Evolutionary conservation across 2,797 vertebrate genomes (phyloP).

Genomic region (Squalus acanthias): DNA sequence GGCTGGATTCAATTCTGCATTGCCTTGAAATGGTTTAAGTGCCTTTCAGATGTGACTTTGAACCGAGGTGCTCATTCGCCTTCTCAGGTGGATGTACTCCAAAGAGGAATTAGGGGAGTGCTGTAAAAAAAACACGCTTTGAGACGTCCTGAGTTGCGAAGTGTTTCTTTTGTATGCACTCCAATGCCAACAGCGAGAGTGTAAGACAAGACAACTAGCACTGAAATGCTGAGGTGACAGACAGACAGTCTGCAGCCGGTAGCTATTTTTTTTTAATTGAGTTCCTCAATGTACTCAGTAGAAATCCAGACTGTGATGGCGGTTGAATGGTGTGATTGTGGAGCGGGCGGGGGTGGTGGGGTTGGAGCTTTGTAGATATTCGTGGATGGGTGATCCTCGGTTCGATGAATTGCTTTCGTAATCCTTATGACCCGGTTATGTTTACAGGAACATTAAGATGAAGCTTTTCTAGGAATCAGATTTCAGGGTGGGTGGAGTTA

Average conservation of each 20-base stretch:
- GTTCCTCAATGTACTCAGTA: not conserved
- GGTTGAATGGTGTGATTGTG: too few relatives aligned
- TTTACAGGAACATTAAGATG: too few relatives aligned
- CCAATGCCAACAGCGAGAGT: not conserved
- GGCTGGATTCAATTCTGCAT: not conserved
- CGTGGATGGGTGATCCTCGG: not conserved
- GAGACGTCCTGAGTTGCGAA: too few relatives aligned
- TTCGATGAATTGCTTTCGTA: not conserved
- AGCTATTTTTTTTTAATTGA: not conserved
- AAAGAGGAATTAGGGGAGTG: too few relatives aligned
- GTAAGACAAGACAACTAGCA: too few relatives aligned
- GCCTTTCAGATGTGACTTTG: too few relatives aligned
- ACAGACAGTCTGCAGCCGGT: not conserved
- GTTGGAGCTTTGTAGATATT: not conserved
- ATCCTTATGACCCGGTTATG: not conserved
- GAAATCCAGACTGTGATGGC: not conserved
- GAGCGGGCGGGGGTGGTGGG: too few relatives aligned
- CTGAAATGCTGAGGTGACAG: not conserved
- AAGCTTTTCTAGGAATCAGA: not conserved
- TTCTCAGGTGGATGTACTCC: too few relatives aligned
- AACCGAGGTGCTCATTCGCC: too few relatives aligned
- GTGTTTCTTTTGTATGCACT: too few relatives aligned
- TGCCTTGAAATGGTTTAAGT: not conserved
- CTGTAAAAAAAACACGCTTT: too few relatives aligned
- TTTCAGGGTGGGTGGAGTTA: not conserved